Evolutionary conservation across 2,113 vertebrate species (phyloP).

Genomic region (Columbina picui): DNA sequence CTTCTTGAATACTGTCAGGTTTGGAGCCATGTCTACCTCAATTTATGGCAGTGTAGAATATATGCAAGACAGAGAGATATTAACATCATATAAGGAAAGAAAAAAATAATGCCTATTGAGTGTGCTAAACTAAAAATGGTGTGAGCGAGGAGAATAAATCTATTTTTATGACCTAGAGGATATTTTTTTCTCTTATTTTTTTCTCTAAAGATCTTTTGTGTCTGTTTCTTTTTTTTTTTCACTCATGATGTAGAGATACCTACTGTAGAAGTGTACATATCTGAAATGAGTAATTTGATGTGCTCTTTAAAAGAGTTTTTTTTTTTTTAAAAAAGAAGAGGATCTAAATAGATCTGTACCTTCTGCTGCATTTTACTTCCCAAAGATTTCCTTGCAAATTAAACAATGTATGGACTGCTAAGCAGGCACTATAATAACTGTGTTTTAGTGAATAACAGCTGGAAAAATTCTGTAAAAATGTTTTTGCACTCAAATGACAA

Average conservation of each 20-base stretch:
- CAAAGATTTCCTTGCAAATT: not conserved
- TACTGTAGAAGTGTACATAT: not conserved
- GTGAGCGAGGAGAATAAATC: not conserved
- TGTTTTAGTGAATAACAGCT: not conserved
- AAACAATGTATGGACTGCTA: not conserved
- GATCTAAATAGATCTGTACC: accelerated
- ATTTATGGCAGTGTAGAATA: not conserved
- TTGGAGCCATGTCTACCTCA: no score
- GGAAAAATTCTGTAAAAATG: not conserved
- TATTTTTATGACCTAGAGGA: not conserved
- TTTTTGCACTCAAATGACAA: not conserved
- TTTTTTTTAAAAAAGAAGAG: not conserved
- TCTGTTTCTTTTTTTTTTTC: not conserved
- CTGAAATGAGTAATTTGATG: not conserved
- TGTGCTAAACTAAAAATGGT: not conserved
- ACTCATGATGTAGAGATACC: not conserved
- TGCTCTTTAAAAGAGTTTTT: not conserved
- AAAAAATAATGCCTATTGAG: not conserved
- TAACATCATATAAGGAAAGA: not conserved
- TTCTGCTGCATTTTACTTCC: not conserved
- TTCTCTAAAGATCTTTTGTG: not conserved
- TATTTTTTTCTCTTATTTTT: not conserved
- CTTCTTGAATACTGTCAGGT: no score
- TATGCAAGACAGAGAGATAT: not conserved
- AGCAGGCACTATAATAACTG: not conserved